phyloP scores from a whole-genome alignment of 2,113 vertebrate species.

The Pan troglodytes region DNA sequence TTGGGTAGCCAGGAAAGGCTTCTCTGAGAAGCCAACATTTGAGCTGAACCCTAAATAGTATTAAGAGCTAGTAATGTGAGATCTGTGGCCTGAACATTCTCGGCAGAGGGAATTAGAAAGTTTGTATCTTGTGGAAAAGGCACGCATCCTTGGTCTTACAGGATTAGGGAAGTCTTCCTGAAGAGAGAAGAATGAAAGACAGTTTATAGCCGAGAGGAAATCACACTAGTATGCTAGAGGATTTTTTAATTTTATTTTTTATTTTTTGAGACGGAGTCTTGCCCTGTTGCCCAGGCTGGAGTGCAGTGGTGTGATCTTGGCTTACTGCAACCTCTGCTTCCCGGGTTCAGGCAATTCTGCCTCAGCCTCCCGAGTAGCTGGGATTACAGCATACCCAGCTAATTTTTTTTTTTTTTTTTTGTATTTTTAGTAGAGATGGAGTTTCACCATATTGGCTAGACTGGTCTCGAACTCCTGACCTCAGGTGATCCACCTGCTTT shows the following conservation, averaged over 20 bases:
- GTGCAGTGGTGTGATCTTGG: too few species aligned
- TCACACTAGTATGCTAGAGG: neutral
- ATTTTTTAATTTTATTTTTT: neutral
- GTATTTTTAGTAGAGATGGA: too few species aligned
- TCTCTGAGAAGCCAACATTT: neutral
- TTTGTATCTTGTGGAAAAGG: neutral
- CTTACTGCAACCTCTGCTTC: too few species aligned
- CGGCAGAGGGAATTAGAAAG: neutral
- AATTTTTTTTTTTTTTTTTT: too few species aligned
- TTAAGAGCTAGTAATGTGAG: neutral
- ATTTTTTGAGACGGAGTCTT: too few species aligned
- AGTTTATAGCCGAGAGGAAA: neutral
- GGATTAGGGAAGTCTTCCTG: neutral
- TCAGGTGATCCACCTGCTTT: too few species aligned
- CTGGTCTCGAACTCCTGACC: too few species aligned
- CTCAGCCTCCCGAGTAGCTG: too few species aligned
- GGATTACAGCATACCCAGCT: too few species aligned
- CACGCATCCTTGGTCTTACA: neutral
- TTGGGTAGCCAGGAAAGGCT: neutral
- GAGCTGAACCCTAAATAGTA: neutral
- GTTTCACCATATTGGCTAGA: too few species aligned
- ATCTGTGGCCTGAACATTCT: neutral
- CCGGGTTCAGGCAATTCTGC: too few species aligned
- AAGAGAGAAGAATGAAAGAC: neutral
- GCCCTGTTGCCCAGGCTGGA: too few species aligned